Conservation (phyloP, 2,113 vertebrate species). For the Lamprotornis superbus region DNA sequence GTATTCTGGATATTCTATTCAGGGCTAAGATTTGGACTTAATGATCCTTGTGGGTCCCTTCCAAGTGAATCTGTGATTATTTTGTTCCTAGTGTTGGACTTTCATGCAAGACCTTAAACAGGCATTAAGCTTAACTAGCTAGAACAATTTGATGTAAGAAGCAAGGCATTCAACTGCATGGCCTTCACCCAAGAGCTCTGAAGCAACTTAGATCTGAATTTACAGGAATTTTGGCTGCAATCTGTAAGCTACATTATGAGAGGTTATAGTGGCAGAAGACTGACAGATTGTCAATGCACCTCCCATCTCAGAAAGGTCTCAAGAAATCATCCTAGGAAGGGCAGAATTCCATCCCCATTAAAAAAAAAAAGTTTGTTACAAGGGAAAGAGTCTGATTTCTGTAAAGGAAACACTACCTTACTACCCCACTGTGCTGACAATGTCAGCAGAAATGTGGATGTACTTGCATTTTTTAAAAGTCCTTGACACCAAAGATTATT, state of each 20-base stretch:
- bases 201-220: background rate
- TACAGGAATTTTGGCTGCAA: background rate
- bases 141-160: background rate
- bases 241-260: background rate
- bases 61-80: background rate
- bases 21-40: background rate
- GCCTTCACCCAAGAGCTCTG: background rate
- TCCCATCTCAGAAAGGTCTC: background rate
- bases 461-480: background rate
- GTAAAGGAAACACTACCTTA: background rate
- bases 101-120: background rate
- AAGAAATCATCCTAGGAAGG: background rate
- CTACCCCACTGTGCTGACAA: rapidly evolving
- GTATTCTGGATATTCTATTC: background rate
- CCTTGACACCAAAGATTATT: background rate
- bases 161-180: background rate
- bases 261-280: background rate
- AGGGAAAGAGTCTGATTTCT: background rate
- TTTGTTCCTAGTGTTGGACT: background rate
- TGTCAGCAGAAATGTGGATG: background rate
- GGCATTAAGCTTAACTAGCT: background rate
- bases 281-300: background rate
- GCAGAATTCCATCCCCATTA: background rate
- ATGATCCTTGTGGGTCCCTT: background rate
- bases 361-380: background rate